Evolutionary conservation across 1,140 invertebrate genomes (phyloP).

Genomic region (Aphaenogaster ashmeadi): DNA sequence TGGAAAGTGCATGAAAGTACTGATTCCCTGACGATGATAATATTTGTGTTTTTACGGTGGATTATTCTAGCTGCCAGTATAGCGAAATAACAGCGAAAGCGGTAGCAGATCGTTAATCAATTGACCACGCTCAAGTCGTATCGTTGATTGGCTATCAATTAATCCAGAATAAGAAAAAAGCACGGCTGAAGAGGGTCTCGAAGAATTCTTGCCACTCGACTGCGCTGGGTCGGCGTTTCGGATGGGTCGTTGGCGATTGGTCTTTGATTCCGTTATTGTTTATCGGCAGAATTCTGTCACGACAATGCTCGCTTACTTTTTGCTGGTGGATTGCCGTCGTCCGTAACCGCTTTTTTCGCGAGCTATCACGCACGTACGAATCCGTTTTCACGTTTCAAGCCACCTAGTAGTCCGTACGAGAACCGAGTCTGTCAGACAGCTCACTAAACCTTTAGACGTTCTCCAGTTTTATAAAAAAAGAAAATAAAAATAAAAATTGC

Average conservation of each 20-base stretch:
- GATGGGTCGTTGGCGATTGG: constrained; percentile 21
- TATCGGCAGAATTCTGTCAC: constrained; percentile 56
- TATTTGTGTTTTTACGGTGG: not conserved
- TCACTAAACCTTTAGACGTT: not conserved
- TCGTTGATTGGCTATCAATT: constrained; percentile 79
- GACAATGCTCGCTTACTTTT: constrained; percentile 52
- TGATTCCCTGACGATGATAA: not conserved
- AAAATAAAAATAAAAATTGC: constrained; percentile 1
- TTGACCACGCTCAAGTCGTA: constrained; percentile 70
- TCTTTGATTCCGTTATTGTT: constrained; percentile 64
- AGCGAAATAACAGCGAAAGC: constrained; percentile 67
- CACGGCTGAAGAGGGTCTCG: constrained; percentile 16
- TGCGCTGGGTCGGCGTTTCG: constrained; percentile 46
- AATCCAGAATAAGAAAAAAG: constrained; percentile 59
- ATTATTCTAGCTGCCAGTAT: not conserved
- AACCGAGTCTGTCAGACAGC: not conserved
- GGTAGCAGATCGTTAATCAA: constrained; percentile 74
- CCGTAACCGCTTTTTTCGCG: constrained; percentile 64
- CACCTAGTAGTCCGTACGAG: constrained; percentile 17
- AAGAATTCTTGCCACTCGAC: constrained; percentile 49
- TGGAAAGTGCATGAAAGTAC: constrained; percentile 21
- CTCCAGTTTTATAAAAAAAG: constrained; percentile 11
- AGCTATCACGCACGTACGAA: constrained; percentile 59
- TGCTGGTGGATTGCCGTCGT: constrained; percentile 31
- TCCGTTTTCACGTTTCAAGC: constrained; percentile 59